Evolutionary conservation across 2,113 vertebrate genomes (phyloP).

Genomic region (Sander vitreus): DNA sequence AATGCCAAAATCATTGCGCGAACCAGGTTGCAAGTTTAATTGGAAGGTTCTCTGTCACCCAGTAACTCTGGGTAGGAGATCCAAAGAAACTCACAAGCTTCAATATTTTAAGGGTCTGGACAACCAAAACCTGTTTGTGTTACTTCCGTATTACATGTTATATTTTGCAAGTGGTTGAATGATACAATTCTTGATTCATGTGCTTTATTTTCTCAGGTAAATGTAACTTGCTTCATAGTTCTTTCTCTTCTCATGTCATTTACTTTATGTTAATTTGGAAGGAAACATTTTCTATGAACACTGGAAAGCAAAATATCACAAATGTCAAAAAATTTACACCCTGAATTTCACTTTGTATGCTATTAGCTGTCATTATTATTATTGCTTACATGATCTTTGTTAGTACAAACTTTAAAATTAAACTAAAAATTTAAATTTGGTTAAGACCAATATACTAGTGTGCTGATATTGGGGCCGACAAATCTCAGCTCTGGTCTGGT

Average conservation of each 20-base stretch:
- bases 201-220: constrained; percentile 16
- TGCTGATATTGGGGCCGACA: neutral
- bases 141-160: neutral
- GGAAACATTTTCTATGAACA: neutral
- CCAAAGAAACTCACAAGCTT: neutral
- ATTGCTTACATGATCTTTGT: neutral
- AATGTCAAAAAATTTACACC: neutral
- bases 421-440: too few relatives aligned
- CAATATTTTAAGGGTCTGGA: constrained; percentile 14
- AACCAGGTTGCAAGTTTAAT: too few relatives aligned
- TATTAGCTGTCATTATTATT: neutral
- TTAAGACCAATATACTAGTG: neutral
- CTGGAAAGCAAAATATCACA: neutral
- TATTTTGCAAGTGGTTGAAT: constrained; percentile 28
- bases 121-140: constrained; percentile 2
- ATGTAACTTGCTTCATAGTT: neutral
- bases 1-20: constrained; percentile 1
- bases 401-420: neutral
- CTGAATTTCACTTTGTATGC: neutral
- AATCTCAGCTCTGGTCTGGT: neutral
- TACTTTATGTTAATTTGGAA: neutral
- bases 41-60: neutral
- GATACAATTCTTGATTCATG: constrained; percentile 16
- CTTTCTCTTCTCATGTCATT: neutral
- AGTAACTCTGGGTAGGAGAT: neutral